Percentiles rank a stretch among this genome's conserved stretches.
Evolutionary conservation across 2,113 vertebrate species (phyloP).

Genomic region (Nibea albiflora): DNA sequence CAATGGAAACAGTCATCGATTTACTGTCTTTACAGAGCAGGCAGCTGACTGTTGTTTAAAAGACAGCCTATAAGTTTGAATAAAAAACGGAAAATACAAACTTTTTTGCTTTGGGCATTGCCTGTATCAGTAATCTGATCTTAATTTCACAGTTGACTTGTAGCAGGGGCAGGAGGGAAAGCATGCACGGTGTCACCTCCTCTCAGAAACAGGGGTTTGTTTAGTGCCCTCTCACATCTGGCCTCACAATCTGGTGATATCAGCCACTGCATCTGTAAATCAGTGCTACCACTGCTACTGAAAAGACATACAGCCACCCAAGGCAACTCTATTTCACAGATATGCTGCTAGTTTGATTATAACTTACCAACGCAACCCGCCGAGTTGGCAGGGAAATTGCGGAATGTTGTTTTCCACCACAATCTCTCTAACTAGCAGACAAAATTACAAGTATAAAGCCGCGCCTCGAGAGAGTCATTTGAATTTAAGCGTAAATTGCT

Average conservation of each 20-base stretch:
- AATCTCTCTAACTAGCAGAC: slow-evolving; percentile 26
- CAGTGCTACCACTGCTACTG: slow-evolving; percentile 51
- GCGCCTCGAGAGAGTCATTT: not conserved
- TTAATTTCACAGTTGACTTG: slow-evolving; percentile 83
- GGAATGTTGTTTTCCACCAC: slow-evolving; percentile 1
- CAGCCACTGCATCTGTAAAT: slow-evolving; percentile 74
- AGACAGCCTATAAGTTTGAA: slow-evolving; percentile 69
- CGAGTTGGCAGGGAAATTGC: slow-evolving; percentile 14
- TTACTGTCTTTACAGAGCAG: slow-evolving; percentile 68
- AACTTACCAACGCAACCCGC: slow-evolving; percentile 24
- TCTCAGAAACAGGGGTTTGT: slow-evolving; percentile 63
- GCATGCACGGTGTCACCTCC: slow-evolving; percentile 66
- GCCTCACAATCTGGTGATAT: slow-evolving; percentile 78
- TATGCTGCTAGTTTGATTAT: slow-evolving; percentile 37
- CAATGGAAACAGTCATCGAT: slow-evolving; percentile 74
- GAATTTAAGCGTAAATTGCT: slow-evolving; percentile 9
- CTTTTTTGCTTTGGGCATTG: slow-evolving; percentile 56
- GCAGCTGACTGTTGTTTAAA: slow-evolving; percentile 58
- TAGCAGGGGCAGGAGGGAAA: slow-evolving; percentile 60
- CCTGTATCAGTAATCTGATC: slow-evolving; percentile 72
- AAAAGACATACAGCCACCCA: slow-evolving; percentile 43
- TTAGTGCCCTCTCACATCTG: slow-evolving; percentile 79
- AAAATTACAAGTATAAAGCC: not conserved
- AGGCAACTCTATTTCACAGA: slow-evolving; percentile 64
- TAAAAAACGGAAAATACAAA: slow-evolving; percentile 68